Evolutionary conservation across 2,888 invertebrate genomes (phyloP).

Genomic region (Pristionchus fissidentatus): DNA sequence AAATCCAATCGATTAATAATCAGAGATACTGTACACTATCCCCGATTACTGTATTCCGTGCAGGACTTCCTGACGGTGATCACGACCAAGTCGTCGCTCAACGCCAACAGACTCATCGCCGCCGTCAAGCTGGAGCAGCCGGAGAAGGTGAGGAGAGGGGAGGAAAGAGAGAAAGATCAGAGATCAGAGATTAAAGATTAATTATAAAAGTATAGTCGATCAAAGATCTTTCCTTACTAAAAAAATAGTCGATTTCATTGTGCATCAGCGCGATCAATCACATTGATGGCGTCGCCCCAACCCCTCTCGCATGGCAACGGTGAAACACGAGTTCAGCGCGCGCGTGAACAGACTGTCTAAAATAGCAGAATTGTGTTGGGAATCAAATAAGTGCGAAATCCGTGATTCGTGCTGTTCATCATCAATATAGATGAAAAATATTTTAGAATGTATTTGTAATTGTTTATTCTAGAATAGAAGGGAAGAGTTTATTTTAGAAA

Average conservation of each 20-base stretch:
- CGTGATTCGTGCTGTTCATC: background rate
- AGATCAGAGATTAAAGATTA: background rate
- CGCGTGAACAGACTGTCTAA: too few relatives aligned
- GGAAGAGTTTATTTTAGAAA: too few relatives aligned
- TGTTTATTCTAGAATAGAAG: too few relatives aligned
- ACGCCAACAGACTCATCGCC: background rate
- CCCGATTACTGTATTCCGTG: background rate
- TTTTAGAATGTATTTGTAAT: too few relatives aligned
- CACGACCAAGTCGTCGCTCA: slow-evolving; percentile 10
- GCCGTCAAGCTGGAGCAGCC: slow-evolving; percentile 37
- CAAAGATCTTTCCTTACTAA: too few relatives aligned
- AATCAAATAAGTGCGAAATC: background rate
- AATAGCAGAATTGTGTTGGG: background rate
- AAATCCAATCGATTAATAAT: too few relatives aligned
- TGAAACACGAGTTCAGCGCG: too few relatives aligned
- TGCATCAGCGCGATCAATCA: background rate
- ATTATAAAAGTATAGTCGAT: background rate
- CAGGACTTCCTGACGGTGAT: slow-evolving; percentile 43
- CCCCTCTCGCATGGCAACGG: too few relatives aligned
- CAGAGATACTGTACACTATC: background rate
- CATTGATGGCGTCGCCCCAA: background rate
- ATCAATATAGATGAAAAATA: too few relatives aligned
- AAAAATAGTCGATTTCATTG: background rate
- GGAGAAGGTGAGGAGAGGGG: slow-evolving; percentile 27
- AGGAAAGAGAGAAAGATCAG: too few relatives aligned